phyloP scores from a whole-genome alignment of 64 coral and sea anemone species.

The Montipora efflorescens region DNA sequence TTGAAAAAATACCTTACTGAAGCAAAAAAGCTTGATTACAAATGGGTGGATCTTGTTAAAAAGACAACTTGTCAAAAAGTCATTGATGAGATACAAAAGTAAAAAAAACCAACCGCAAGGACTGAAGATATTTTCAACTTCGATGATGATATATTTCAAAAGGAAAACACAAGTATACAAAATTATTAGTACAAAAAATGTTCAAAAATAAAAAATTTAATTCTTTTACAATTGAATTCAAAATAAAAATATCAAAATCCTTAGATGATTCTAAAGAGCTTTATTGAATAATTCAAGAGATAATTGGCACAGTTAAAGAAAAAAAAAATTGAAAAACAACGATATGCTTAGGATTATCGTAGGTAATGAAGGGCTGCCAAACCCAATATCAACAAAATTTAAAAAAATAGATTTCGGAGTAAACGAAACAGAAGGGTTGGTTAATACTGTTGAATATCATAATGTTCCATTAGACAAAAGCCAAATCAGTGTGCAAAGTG shows the following conservation, averaged over 20 bases:
- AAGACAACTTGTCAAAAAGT: too few species aligned
- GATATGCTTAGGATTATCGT: constrained; percentile 42
- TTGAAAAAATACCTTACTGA: too few species aligned
- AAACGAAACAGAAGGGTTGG: constrained; percentile 16
- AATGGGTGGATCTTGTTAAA: too few species aligned
- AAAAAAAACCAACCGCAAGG: too few species aligned
- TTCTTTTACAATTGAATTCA: constrained; percentile 54
- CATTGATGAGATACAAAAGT: too few species aligned
- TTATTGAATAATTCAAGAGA: constrained; percentile 6
- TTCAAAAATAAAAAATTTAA: constrained; percentile 32
- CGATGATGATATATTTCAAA: too few species aligned
- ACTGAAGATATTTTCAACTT: too few species aligned
- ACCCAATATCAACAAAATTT: constrained; percentile 39
- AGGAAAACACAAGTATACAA: not conserved
- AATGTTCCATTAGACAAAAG: constrained; percentile 1
- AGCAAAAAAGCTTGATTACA: too few species aligned
- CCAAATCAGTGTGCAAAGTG: constrained; percentile 52
- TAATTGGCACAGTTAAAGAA: constrained; percentile 23
- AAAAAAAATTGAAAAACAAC: constrained; percentile 43
- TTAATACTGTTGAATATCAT: constrained; percentile 45
- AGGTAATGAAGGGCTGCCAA: constrained; percentile 18
- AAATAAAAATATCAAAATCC: constrained; percentile 41
- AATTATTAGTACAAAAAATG: constrained; percentile 9
- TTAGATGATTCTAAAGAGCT: constrained; percentile 54
- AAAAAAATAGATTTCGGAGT: constrained; percentile 6